These are phyloP conservation scores for Astur gentilis DNA, from an alignment of 2,113 vertebrate genomes.

Conservation along the genomic window DNA sequence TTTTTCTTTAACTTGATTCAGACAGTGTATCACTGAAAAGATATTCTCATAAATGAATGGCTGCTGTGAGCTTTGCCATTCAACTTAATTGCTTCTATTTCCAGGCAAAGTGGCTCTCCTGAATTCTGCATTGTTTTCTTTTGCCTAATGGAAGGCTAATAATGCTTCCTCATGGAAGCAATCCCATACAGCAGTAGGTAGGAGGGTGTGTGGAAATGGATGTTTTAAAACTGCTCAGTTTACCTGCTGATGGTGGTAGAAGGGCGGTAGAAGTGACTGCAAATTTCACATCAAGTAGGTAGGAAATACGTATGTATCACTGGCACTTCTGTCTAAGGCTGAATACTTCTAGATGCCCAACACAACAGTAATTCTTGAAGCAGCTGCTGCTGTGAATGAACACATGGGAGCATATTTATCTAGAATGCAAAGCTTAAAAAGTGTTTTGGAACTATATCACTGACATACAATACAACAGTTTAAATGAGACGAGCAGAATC, in stretches of 20 bases:
- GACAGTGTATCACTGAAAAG: neutral
- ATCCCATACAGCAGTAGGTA: fast-evolving
- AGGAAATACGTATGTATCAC: neutral
- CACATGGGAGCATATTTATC: neutral
- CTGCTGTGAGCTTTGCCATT: slow-evolving; percentile 11
- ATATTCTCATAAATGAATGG: neutral
- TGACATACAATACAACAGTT: neutral
- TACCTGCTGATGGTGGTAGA: neutral
- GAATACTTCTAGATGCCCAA: neutral
- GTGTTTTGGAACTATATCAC: neutral
- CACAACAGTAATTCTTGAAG: neutral
- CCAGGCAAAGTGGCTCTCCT: neutral
- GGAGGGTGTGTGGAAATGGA: neutral
- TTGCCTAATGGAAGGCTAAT: neutral
- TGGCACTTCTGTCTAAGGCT: neutral
- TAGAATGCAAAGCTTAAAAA: neutral
- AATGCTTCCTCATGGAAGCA: neutral
- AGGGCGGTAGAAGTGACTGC: neutral
- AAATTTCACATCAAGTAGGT: neutral
- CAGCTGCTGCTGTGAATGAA: neutral
- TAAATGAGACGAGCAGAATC: neutral
- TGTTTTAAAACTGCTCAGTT: neutral
- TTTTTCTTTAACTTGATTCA: slow-evolving; percentile 1
- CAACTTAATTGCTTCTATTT: neutral
- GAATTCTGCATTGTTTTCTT: neutral